Evolutionary conservation across 2,888 invertebrate species (phyloP).

Genomic region (Drosophila mercatorum): DNA sequence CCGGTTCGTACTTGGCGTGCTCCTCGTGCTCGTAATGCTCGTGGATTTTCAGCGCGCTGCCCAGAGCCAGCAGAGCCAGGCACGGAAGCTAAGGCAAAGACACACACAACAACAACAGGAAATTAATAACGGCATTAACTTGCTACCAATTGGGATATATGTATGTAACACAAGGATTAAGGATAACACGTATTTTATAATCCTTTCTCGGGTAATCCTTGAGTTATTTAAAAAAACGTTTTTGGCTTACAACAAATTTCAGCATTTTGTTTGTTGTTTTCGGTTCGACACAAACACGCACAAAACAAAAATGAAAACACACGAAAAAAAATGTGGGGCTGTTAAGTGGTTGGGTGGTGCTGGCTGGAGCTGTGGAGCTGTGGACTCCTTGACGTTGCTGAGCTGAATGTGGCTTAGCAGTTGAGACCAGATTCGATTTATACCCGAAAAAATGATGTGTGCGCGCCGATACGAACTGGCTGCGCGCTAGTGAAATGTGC

Average conservation of each 20-base stretch:
- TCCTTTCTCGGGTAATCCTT: not conserved
- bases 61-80: slow-evolving; percentile 53
- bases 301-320: slow-evolving; percentile 21
- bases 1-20: slow-evolving; percentile 69
- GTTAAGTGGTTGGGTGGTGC: not conserved
- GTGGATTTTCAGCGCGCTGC: slow-evolving; percentile 77
- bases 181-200: not conserved
- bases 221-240: not conserved
- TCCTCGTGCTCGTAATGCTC: slow-evolving; percentile 73
- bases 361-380: slow-evolving; percentile 43
- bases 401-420: slow-evolving; percentile 81
- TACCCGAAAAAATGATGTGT: slow-evolving; percentile 67
- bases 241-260: slow-evolving; percentile 81
- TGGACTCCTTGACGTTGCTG: slow-evolving; percentile 73
- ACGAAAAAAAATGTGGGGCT: slow-evolving; percentile 1
- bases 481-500: slow-evolving; percentile 71
- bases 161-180: not conserved
- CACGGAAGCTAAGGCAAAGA: slow-evolving; percentile 70
- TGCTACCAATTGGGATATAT: not conserved
- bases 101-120: slow-evolving; percentile 16
- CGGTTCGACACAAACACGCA: slow-evolving; percentile 30
- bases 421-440: slow-evolving; percentile 84
- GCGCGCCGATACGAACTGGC: slow-evolving; percentile 27
- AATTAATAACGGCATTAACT: not conserved
- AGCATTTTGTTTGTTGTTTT: slow-evolving; percentile 66